Evolutionary conservation across 2,888 invertebrate species (phyloP), one percentile per base, ranked within the genome.

Genomic region (Rhagophthalmus giganteus): DNA sequence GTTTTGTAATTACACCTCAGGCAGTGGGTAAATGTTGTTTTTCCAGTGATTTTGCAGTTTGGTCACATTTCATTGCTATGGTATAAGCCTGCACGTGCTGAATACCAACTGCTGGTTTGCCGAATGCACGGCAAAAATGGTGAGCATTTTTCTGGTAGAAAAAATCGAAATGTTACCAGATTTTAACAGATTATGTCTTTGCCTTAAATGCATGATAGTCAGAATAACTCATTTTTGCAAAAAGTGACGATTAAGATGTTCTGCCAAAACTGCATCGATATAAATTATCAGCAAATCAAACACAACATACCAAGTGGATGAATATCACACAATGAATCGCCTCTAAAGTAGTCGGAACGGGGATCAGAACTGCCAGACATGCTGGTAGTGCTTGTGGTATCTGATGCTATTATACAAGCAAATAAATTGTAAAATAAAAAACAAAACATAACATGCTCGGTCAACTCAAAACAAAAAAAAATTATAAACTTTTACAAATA

Each of bases 371-470:
- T 73, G 71, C 73, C 72, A 65, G 74, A 69, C 69, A 74, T 72
- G 72, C 76, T 75, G 66, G 71, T 67, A 59, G 74, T 73, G 71
- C 75, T 74, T 62, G 73, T 71, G 47, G 75, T 72, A 66, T 76
- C 76, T 60, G 75, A 76, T 64, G 72, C 74, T 74, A 72, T 63
- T 65, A 59, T 67, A 65, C 28, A 54, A 45, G 48, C 38, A 45
- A 63, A 64, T 59, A 61, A 57, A 62, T 64, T 59, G 59, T 51
- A 54, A 53, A 44, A 48, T 38, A 42, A 53, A 40, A 45, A 13
- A 46, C 24, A 41, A 41, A n/a, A n/a, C n/a, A n/a, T 37, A 41
- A 28, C 26, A 54, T 32, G 37, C 39, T 44, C 39, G 24, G 42
- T 28, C 25, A 31, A 38, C 39, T 38, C 16, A 31, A 50, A 28